These are phyloP conservation scores for Cheumatopsyche charites DNA, from an alignment of 1,140 invertebrate species.

Conservation along the genomic window DNA sequence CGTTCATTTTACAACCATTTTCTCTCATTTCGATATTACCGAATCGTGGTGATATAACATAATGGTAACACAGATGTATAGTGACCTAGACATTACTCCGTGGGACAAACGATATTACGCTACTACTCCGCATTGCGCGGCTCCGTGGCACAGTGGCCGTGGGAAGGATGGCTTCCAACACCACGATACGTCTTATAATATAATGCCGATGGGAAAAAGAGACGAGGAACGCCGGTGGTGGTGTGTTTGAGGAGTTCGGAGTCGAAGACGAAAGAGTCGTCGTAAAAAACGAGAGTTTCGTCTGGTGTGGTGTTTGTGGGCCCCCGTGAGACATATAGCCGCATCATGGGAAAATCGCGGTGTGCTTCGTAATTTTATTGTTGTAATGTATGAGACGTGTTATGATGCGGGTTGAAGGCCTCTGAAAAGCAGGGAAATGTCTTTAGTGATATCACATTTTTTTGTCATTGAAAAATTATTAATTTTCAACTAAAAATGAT, in stretches of 20 bases:
- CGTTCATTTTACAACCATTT: not conserved
- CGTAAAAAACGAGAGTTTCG: constrained; percentile 32
- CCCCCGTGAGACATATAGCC: constrained; percentile 16
- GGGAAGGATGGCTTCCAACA: constrained; percentile 23
- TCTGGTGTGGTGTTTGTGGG: not conserved
- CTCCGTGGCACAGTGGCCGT: constrained; percentile 35
- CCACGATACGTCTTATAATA: constrained; percentile 24
- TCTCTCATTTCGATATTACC: constrained; percentile 22
- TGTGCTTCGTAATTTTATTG: not conserved
- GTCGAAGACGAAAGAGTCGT: not conserved
- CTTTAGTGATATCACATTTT: constrained; percentile 2
- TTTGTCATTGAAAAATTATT: not conserved
- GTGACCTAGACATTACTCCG: constrained; percentile 39
- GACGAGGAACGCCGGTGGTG: too few species aligned
- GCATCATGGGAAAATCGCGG: not conserved
- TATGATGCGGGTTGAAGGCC: not conserved
- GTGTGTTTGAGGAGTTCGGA: too few species aligned
- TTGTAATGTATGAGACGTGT: too few species aligned
- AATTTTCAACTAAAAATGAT: too few species aligned
- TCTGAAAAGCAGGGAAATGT: not conserved
- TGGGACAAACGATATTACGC: constrained; percentile 31
- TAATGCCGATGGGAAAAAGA: constrained; percentile 17
- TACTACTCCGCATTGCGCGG: not conserved
- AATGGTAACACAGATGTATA: constrained; percentile 38
- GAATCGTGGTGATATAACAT: constrained; percentile 8